Evolutionary conservation across 2,888 invertebrate species (phyloP).

Genomic region (Theretra japonica): DNA sequence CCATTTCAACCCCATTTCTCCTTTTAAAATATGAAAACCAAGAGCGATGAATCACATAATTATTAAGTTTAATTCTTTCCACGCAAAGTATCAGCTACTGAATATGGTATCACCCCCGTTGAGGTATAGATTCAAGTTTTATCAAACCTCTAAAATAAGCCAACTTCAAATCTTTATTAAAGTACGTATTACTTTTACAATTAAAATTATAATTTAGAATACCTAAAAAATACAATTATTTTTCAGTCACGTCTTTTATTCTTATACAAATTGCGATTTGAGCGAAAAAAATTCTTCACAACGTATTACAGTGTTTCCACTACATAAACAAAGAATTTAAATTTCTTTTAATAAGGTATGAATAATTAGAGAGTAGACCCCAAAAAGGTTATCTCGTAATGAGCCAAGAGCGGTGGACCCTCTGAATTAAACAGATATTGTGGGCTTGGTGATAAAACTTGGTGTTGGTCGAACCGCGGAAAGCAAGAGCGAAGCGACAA

Average conservation of each 20-base stretch:
- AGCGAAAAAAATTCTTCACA: background rate
- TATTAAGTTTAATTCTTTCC: too few relatives aligned
- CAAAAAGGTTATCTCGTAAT: constrained; percentile 25
- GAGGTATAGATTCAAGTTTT: too few relatives aligned
- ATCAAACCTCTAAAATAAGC: too few relatives aligned
- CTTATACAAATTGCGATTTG: background rate
- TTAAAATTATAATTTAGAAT: too few relatives aligned
- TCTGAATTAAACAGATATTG: constrained; percentile 24
- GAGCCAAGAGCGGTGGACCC: background rate
- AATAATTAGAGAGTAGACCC: constrained; percentile 21
- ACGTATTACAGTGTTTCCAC: constrained; percentile 9
- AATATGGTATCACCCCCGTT: too few relatives aligned
- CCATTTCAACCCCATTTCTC: too few relatives aligned
- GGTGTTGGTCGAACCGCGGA: background rate
- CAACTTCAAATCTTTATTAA: too few relatives aligned
- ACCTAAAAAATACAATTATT: background rate
- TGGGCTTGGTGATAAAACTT: background rate
- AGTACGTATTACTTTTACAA: too few relatives aligned
- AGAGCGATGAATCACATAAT: too few relatives aligned
- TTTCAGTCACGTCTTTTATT: background rate
- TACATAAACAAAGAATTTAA: constrained; percentile 24
- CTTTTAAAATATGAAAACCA: too few relatives aligned
- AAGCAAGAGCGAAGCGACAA: background rate
- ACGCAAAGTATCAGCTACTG: too few relatives aligned
- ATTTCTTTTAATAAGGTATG: constrained; percentile 26